phyloP scores from a whole-genome alignment of 2,113 vertebrate genomes.

The Microcebus murinus region DNA sequence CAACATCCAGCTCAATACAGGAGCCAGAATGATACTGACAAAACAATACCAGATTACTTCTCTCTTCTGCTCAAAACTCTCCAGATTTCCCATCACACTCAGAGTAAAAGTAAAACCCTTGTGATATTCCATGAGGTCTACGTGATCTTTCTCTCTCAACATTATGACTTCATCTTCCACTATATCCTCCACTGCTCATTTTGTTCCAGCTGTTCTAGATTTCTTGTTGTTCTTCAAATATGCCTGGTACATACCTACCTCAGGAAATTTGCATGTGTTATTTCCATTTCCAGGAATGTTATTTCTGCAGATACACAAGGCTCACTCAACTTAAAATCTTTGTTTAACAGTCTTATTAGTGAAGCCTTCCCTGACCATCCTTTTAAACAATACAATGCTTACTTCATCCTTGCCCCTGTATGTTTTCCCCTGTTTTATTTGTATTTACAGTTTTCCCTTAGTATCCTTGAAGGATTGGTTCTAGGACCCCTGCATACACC shows the following conservation, averaged over 20 bases:
- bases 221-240: background rate
- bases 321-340: background rate
- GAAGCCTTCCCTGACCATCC: background rate
- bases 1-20: background rate
- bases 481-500: background rate
- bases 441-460: background rate
- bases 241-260: background rate
- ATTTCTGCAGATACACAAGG: background rate
- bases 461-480: background rate
- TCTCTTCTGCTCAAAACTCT: background rate
- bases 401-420: background rate
- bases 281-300: background rate
- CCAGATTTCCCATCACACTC: background rate
- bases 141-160: background rate
- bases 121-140: background rate
- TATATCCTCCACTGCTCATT: background rate
- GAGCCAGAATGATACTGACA: background rate
- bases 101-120: background rate
- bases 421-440: background rate
- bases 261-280: background rate
- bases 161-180: background rate
- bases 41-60: background rate
- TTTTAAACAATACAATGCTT: background rate
- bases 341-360: background rate
- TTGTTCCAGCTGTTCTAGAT: background rate